Evolutionary conservation across 2,888 invertebrate genomes (phyloP).

Genomic region (Thecocarcelia acutangulata): DNA sequence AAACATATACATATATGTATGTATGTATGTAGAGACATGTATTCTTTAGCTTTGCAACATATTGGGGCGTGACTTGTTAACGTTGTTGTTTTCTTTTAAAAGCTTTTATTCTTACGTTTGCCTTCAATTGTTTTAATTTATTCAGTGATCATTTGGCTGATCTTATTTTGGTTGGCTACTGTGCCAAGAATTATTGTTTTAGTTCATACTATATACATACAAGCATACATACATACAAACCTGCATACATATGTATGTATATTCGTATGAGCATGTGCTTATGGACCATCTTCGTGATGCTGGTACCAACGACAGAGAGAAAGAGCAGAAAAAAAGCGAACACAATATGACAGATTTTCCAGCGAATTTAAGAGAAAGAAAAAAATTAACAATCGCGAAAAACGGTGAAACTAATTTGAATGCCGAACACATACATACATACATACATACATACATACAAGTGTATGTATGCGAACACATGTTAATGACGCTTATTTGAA

Average conservation of each 20-base stretch:
- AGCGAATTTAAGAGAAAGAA: neutral
- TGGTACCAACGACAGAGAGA: neutral
- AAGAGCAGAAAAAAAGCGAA: neutral
- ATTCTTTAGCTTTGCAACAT: constrained; percentile 34
- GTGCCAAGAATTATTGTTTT: constrained; percentile 17
- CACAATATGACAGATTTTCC: constrained; percentile 1
- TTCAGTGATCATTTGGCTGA: constrained; percentile 53
- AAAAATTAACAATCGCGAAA: neutral
- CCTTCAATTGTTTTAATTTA: constrained; percentile 53
- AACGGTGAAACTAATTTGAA: constrained; percentile 9
- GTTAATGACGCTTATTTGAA: no score
- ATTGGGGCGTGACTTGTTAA: constrained; percentile 58
- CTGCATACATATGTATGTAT: neutral
- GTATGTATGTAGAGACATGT: neutral
- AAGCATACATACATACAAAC: neutral
- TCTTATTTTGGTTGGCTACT: constrained; percentile 49
- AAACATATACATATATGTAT: neutral
- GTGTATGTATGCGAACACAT: no score
- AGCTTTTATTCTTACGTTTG: constrained; percentile 14
- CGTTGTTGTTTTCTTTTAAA: constrained; percentile 3
- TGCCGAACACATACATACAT: neutral
- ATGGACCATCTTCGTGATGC: neutral
- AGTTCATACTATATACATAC: neutral
- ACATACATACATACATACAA: no score
- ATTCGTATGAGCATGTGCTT: no score